phyloP scores from a whole-genome alignment of 2,888 invertebrate genomes.

The Athrips mouffetella region DNA sequence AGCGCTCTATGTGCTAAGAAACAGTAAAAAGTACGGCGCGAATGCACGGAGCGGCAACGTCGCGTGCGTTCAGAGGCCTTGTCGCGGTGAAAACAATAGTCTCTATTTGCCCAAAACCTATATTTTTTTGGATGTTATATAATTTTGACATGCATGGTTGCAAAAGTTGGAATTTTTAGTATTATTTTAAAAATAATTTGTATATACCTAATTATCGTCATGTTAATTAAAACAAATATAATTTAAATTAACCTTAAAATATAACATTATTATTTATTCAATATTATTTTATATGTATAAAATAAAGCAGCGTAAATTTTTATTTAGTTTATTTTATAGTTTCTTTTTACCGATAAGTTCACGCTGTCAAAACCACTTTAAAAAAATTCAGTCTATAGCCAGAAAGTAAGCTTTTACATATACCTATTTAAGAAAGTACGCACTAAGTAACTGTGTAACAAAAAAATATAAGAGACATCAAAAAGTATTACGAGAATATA shows the following conservation, averaged over 20 bases:
- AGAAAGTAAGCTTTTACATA: too few species aligned
- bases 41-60: conserved; percentile 69
- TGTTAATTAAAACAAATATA: neutral
- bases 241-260: too few species aligned
- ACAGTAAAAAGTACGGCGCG: conserved; percentile 80
- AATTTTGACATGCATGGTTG: conserved; percentile 42
- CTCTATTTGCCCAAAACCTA: too few species aligned
- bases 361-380: too few species aligned
- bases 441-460: too few species aligned
- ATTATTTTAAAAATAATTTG: neutral
- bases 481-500: too few species aligned
- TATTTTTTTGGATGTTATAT: conserved; percentile 46
- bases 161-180: conserved; percentile 14
- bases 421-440: too few species aligned
- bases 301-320: too few species aligned
- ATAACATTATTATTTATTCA: too few species aligned
- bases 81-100: conserved; percentile 72
- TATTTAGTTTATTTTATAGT: neutral
- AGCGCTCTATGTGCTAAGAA: conserved; percentile 77
- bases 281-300: too few species aligned
- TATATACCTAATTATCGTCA: neutral
- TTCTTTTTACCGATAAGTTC: neutral
- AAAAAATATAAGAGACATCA: too few species aligned
- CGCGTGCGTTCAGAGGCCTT: conserved; percentile 65
- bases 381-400: too few species aligned